Conservation (phyloP, 2,797 vertebrate genomes). For the Telmatherina bonti region DNA sequence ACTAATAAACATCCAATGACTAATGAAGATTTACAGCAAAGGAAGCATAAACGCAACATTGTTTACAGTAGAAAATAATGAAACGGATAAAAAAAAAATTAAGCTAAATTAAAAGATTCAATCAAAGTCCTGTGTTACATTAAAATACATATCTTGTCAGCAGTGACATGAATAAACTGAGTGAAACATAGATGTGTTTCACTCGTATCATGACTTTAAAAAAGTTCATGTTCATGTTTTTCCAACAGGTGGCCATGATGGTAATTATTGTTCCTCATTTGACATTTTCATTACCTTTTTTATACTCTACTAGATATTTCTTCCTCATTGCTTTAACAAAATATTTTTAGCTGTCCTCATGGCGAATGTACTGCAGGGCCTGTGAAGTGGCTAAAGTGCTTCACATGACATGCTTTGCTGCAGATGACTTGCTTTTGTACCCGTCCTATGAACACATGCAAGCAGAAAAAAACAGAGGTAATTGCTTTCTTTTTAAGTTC, state of each 20-base stretch:
- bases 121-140: neutral
- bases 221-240: constrained; percentile 2
- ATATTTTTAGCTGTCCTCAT: constrained; percentile 51
- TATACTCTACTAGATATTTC: constrained; percentile 6
- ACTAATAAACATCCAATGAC: neutral
- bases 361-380: constrained; percentile 38
- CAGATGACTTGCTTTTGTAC: constrained; percentile 10
- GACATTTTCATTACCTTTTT: neutral
- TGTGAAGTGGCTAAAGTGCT: constrained; percentile 59
- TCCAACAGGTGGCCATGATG: neutral
- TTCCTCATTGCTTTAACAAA: neutral
- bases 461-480: neutral
- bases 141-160: neutral
- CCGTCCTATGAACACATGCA: neutral
- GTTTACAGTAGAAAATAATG: no score
- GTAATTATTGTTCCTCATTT: neutral
- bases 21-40: neutral
- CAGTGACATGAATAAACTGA: neutral
- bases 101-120: neutral
- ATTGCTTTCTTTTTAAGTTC: no score
- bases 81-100: no score
- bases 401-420: constrained; percentile 46
- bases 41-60: neutral
- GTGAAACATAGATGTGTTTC: neutral
- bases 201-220: no score